These are phyloP conservation scores for Paraplagusia blochii DNA, from an alignment of 2,113 vertebrate species.

Conservation along the genomic window DNA sequence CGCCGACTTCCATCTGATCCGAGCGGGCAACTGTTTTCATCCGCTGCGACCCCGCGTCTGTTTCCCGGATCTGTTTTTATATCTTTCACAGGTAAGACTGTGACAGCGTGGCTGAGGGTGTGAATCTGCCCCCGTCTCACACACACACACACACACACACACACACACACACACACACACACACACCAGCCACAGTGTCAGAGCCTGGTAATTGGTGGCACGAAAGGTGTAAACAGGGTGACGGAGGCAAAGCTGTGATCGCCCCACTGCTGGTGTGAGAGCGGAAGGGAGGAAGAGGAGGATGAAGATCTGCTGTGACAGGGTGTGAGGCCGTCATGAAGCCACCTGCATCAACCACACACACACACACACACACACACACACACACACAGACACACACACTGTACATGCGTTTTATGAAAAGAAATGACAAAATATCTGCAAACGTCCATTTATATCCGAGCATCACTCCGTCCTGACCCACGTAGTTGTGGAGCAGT, in stretches of 20 bases:
- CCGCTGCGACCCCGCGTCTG: no score
- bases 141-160: conserved; percentile 2
- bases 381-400: conserved; percentile 31
- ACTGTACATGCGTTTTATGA: no score
- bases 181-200: neutral
- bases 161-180: neutral
- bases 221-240: conserved; percentile 78
- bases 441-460: neutral
- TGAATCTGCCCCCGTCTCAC: neutral
- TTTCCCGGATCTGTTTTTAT: no score
- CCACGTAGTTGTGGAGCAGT: no score
- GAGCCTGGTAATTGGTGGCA: conserved; percentile 70
- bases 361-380: conserved; percentile 27
- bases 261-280: conserved; percentile 67
- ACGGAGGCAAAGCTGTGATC: conserved; percentile 68
- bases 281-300: conserved; percentile 39
- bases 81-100: conserved; percentile 5
- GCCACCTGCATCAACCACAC: conserved; percentile 24
- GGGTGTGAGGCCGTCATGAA: conserved; percentile 44
- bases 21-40: no score
- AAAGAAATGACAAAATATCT: neutral
- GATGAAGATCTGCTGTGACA: conserved; percentile 49
- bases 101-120: neutral
- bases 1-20: no score
- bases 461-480: no score